phyloP scores from a whole-genome alignment of 2,113 vertebrate genomes.

The Brevimyrus niger region DNA sequence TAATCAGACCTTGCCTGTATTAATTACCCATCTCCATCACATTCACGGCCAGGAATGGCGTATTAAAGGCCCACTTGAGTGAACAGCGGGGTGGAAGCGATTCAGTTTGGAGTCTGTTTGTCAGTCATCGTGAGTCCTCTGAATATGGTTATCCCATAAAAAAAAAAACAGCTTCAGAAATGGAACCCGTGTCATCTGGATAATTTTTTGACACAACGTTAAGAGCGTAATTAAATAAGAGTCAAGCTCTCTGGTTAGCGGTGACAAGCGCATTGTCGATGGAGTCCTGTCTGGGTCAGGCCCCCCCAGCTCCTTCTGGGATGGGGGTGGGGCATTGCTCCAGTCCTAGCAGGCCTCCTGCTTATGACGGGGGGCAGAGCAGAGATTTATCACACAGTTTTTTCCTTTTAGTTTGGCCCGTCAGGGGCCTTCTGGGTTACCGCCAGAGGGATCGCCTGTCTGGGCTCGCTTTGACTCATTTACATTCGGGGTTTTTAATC shows the following conservation, averaged over 20 bases:
- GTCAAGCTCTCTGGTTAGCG: neutral
- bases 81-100: neutral
- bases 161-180: neutral
- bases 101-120: neutral
- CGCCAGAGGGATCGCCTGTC: constrained; percentile 5
- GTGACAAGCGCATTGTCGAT: neutral
- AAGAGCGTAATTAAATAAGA: neutral
- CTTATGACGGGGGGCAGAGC: neutral
- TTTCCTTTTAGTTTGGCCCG: neutral
- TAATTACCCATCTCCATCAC: constrained; percentile 26
- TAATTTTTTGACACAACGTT: neutral
- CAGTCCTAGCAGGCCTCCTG: neutral
- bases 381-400: neutral
- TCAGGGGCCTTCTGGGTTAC: constrained; percentile 7
- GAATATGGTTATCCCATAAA: neutral
- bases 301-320: too few species aligned
- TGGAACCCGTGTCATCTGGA: neutral
- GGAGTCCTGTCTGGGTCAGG: neutral
- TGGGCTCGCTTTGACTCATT: neutral
- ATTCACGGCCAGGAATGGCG: constrained; percentile 17
- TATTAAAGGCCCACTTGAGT: constrained; percentile 23
- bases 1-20: constrained; percentile 20
- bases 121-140: neutral
- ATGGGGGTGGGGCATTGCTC: neutral
- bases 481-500: constrained; percentile 20